Conservation (phyloP, 2,797 vertebrate genomes). For the Pampus argenteus region DNA sequence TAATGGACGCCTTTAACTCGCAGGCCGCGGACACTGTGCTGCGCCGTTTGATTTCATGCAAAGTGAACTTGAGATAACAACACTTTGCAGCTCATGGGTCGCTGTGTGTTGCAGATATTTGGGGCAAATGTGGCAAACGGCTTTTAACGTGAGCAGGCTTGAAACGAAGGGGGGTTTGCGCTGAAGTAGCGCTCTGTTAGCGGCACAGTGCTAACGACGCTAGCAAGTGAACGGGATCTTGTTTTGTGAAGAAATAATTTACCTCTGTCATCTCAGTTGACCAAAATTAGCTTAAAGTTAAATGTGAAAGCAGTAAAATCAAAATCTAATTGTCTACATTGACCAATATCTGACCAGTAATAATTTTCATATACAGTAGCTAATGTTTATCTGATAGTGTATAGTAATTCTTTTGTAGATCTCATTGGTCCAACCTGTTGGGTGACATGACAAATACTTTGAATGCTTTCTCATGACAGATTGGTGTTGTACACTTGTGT, state of each 20-base stretch:
- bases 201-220: slow-evolving; percentile 55
- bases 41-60: not conserved
- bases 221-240: slow-evolving; percentile 31
- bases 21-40: slow-evolving; percentile 60
- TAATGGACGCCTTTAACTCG: slow-evolving; percentile 68
- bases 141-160: not conserved
- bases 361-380: not conserved
- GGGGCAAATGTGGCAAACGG: fast-evolving
- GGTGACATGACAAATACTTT: slow-evolving; percentile 33
- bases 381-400: slow-evolving; percentile 9
- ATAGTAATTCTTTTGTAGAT: not conserved
- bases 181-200: slow-evolving; percentile 41
- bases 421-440: slow-evolving; percentile 48
- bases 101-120: not conserved
- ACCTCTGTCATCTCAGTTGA: not conserved
- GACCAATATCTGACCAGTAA: not conserved
- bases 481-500: slow-evolving; percentile 31
- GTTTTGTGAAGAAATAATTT: not conserved
- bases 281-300: not conserved
- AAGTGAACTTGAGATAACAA: not conserved
- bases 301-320: not conserved
- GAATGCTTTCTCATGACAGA: slow-evolving; percentile 23
- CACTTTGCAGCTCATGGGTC: fast-evolving
- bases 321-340: not conserved
- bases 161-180: not conserved